Evolutionary conservation across 2,113 vertebrate genomes (phyloP).

Genomic region (Lycaon pictus): DNA sequence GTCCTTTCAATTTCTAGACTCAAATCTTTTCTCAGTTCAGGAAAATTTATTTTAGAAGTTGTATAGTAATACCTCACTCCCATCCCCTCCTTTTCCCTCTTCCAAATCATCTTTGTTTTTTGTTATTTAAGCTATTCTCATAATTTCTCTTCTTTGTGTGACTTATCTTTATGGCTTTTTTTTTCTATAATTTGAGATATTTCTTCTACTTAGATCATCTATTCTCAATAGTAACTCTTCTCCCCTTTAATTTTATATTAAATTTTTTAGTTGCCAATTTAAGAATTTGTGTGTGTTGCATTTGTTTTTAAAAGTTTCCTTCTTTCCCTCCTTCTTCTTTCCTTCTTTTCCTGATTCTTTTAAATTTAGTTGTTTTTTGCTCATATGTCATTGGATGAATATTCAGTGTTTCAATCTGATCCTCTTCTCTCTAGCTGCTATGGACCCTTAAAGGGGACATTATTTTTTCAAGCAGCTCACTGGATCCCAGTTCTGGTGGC

Average conservation of each 20-base stretch:
- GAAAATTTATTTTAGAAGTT: conserved; percentile 29
- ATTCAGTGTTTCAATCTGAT: not conserved
- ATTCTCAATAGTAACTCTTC: not conserved
- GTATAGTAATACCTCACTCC: not conserved
- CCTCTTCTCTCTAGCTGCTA: not conserved
- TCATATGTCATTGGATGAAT: not conserved
- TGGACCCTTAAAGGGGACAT: not conserved
- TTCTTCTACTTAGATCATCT: not conserved
- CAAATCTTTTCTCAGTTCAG: not conserved
- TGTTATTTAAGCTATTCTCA: not conserved
- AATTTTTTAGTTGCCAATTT: not conserved
- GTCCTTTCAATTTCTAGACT: not conserved
- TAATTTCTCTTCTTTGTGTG: not conserved
- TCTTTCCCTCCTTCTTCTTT: not conserved
- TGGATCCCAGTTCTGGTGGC: not conserved
- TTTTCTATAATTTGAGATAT: not conserved
- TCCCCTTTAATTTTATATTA: not conserved
- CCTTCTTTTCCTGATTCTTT: not conserved
- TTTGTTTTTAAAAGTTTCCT: not conserved
- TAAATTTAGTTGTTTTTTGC: not conserved
- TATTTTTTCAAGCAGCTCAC: not conserved
- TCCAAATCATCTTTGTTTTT: not conserved
- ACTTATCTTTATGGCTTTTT: not conserved
- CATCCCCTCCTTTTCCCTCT: not conserved
- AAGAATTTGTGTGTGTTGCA: not conserved